These are phyloP conservation scores for Balaenoptera acutorostrata DNA, from an alignment of 2,113 vertebrate genomes.

Conservation along the genomic window DNA sequence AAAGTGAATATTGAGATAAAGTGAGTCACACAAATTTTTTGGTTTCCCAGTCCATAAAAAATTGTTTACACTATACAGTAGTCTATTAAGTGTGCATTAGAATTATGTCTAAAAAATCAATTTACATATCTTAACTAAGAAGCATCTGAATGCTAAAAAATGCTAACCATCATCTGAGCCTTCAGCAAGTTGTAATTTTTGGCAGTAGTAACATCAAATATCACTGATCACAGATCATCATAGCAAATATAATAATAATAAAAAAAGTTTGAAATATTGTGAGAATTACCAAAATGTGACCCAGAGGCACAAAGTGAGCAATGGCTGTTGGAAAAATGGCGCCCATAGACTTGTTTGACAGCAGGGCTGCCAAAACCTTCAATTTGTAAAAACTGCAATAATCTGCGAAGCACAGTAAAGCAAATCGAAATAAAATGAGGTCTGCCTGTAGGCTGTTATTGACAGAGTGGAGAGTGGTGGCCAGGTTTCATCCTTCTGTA, in stretches of 20 bases:
- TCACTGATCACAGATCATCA: neutral
- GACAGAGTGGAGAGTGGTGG: neutral
- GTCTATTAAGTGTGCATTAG: neutral
- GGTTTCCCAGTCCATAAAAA: neutral
- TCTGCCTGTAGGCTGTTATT: neutral
- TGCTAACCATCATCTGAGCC: neutral
- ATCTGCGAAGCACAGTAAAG: neutral
- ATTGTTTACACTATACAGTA: neutral
- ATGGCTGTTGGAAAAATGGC: neutral
- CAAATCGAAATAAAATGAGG: neutral
- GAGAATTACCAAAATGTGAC: neutral
- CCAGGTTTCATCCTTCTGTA: neutral
- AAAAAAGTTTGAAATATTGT: neutral
- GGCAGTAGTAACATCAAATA: neutral
- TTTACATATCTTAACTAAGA: neutral
- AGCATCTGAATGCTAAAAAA: neutral
- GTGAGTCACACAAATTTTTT: neutral
- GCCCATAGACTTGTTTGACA: neutral
- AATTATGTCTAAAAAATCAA: neutral
- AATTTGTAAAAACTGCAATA: neutral
- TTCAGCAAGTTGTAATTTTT: neutral
- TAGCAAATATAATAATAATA: neutral
- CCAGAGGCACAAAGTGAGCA: neutral
- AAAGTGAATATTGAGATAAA: neutral
- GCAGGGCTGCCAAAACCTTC: neutral